These are phyloP conservation scores for Drosophila rellima DNA, from an alignment of 2,888 invertebrate species.

Conservation along the genomic window DNA sequence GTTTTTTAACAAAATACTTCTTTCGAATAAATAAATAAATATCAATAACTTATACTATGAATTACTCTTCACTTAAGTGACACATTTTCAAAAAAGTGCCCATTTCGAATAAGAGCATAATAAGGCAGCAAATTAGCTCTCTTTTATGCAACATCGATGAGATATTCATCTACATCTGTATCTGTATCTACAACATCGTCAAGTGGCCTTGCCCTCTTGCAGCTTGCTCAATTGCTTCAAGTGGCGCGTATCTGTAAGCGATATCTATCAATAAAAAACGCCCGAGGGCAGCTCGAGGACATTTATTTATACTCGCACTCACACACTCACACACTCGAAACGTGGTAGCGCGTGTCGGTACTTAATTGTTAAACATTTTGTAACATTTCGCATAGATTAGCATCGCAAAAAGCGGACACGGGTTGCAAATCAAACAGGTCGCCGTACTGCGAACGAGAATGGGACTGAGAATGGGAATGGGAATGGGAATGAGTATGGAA, in stretches of 20 bases:
- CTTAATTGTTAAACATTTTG: constrained; percentile 86
- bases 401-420: constrained; percentile 76
- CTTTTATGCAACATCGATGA: constrained; percentile 35
- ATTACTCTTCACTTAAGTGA: neutral
- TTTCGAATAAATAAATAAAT: neutral
- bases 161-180: constrained; percentile 37
- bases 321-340: constrained; percentile 58
- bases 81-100: neutral
- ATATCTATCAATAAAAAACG: constrained; percentile 69
- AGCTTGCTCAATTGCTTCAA: constrained; percentile 56
- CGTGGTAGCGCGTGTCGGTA: constrained; percentile 83
- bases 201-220: constrained; percentile 47
- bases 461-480: neutral
- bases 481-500: constrained; percentile 13
- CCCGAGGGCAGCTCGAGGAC: constrained; percentile 39
- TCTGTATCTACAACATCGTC: constrained; percentile 26
- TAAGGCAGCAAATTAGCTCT: constrained; percentile 11
- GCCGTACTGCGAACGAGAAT: constrained; percentile 31
- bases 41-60: neutral
- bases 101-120: neutral
- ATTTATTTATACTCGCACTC: constrained; percentile 21
- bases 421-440: constrained; percentile 75
- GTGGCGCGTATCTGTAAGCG: constrained; percentile 69
- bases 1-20: neutral
- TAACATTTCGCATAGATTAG: constrained; percentile 84